These are phyloP conservation scores for Quadroppia sp. DNA, from an alignment of 2,888 invertebrate genomes.

Conservation along the genomic window DNA sequence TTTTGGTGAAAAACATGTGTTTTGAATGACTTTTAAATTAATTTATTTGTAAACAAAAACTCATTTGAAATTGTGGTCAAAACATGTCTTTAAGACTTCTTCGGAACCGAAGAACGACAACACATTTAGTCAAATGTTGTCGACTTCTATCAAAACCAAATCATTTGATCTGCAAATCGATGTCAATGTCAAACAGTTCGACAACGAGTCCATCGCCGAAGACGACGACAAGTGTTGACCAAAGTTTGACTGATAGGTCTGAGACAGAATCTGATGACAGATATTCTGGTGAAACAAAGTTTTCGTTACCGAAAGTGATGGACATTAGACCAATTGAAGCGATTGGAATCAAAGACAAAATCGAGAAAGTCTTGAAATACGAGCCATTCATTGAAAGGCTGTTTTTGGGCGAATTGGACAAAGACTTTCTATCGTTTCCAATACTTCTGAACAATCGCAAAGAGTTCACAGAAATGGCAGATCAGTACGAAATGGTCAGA, in stretches of 20 bases:
- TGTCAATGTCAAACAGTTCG: background rate
- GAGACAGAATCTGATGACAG: background rate
- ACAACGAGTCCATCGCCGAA: background rate
- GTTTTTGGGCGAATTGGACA: conserved; percentile 43
- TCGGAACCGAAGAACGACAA: background rate
- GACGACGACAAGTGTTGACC: background rate
- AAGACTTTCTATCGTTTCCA: conserved; percentile 43
- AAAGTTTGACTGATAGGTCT: background rate
- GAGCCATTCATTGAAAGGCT: conserved; percentile 41
- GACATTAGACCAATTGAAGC: background rate
- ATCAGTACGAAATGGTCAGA: conserved; percentile 42
- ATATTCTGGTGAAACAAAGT: conserved; percentile 10
- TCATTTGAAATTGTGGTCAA: background rate
- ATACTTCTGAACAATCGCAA: conserved; percentile 39
- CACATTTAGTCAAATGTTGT: background rate
- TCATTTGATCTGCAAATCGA: background rate
- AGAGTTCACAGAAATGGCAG: conserved; percentile 36
- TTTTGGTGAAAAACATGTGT: too few relatives aligned
- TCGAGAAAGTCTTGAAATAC: conserved; percentile 38
- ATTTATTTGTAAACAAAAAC: background rate
- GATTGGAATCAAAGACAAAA: conserved; percentile 21
- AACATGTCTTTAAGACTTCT: conserved; percentile 12
- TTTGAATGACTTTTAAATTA: too few relatives aligned
- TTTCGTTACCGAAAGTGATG: background rate
- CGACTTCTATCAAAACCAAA: background rate